Evolutionary conservation across 92 coral and sea anemone species (phyloP), one percentile per base, ranked within the genome.

Genomic region (Porites divaricata): DNA sequence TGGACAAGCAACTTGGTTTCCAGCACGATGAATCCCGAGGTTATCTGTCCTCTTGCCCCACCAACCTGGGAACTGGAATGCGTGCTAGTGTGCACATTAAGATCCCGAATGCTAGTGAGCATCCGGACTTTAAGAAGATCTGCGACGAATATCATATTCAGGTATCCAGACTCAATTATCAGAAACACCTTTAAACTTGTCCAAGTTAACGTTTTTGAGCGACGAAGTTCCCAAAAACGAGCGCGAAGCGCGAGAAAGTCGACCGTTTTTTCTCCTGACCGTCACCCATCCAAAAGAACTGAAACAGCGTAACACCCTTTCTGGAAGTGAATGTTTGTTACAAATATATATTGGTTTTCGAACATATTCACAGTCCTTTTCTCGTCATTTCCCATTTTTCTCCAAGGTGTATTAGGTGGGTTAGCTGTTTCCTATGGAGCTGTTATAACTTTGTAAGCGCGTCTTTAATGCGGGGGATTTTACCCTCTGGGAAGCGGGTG

Each of bases 21-120:
- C 93, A 85, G 75, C 98, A 88, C 57, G 89, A 87, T 10, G 94
- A 93, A 1, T 75, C 72, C 19, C 97, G 87, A 41, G 98, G 98
- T 8, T 93, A 95, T 58, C 89, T 95, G 22, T 88, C 97, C 26
- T 93, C 95, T 23, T 95, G 98, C 65, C 98, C 98, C 1, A 91
- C 94, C 63, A 95, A 95, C 84, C 97, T 95, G 50, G 98, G 98
- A 12, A 95, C 98, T 23, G 98, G 97, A 53, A 91, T 95, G 92
- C 88, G 98, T 72, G 98, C 98, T 0, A 93, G 97, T 78, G 98
- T 95, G 52, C 98, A 95, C 75, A 93, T 95, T 85, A 93, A 95
- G 81, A 94, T 95, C 61, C 98, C 98, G 9, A 92, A 91, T 23
- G 97, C 97, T 53, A 70, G 84, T 75, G 90, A 76, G 15, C 97